Base-by-base conservation (phyloP, 2,797 vertebrate genomes). In the Diglossa cyanea region DNA sequence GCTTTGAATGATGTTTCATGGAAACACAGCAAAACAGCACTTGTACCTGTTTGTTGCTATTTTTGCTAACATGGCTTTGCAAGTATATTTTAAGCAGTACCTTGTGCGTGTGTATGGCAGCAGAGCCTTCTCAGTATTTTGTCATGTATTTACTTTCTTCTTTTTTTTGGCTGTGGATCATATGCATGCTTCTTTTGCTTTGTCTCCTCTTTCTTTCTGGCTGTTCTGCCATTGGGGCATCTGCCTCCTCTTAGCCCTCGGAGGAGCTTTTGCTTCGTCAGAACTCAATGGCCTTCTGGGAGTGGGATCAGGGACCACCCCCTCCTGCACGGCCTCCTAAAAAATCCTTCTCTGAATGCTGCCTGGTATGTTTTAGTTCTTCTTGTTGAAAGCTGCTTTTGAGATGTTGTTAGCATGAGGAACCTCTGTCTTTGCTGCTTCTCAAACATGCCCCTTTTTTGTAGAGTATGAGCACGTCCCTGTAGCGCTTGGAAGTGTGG, bases 271-370 rank as follows among this genome's bases (percentile, higher is more conserved):
- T 98, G 98, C 97, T 98, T 96, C 98, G 97, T 97, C 98, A 98
- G 98, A 99, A 99, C 97, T 99, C 98, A 97, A 98, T 99, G 98
- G 98, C 98, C 90, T 99, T 99, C 98, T 99, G 98, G 99, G 99
- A 99, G 98, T 99, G 98, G 99, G 98, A 99, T 97, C 98, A 98
- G 98, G 98, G 98, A 58, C 98, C 97, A 93, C 97, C 98, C 98
- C 98, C 97, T 88, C 98, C 98, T 96, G 89, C 98, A 98, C 98
- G 98, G 97, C 98, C 98, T 83, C 99, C 99, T 96, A 99, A 99
- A 99, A 99, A 99, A 97, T 99, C 99, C 95, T 98, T 98, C 97
- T 99, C 99, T 93, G 98, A 98, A 68, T 98, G 98, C 97, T 99
- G 98, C 94, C 98, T 99, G 99, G 99, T 99, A 99, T 97, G 98